Conservation (phyloP, 2,113 vertebrate genomes). For the Entosphenus tridentatus region DNA sequence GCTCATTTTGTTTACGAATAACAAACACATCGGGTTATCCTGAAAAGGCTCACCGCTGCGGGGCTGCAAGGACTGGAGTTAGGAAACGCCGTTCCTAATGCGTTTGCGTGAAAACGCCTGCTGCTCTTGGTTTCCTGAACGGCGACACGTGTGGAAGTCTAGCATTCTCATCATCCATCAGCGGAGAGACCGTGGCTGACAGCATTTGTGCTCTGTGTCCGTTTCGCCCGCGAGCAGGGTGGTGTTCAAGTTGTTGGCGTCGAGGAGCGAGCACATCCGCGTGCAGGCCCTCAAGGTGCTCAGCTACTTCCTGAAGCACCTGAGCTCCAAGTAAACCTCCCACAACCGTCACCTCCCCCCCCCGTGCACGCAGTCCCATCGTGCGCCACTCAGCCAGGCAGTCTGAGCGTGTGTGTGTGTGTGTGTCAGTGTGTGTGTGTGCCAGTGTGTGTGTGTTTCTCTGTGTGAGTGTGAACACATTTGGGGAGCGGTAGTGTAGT, state of each 20-base stretch:
- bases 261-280: constrained; percentile 66
- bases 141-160: too few species aligned
- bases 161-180: too few species aligned
- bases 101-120: too few species aligned
- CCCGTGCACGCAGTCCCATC: not conserved
- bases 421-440: not conserved
- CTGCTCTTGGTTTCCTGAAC: too few species aligned
- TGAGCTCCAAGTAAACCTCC: constrained; percentile 60
- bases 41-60: too few species aligned
- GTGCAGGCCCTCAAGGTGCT: constrained; percentile 84
- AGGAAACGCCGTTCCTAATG: too few species aligned
- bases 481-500: too few species aligned
- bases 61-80: too few species aligned
- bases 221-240: constrained; percentile 25
- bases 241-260: constrained; percentile 82
- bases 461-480: not conserved
- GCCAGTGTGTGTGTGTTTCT: not conserved
- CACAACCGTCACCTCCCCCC: not conserved
- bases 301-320: constrained; percentile 80
- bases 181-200: too few species aligned
- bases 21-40: too few species aligned
- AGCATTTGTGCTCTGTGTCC: too few species aligned
- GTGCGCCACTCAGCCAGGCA: not conserved
- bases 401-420: not conserved
- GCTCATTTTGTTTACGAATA: too few species aligned